A percentile compares a stretch with the other conserved stretches of the same genome.
These are phyloP conservation scores for Oryzias woworae DNA, from an alignment of 2,113 vertebrate genomes.

Conservation along the genomic window DNA sequence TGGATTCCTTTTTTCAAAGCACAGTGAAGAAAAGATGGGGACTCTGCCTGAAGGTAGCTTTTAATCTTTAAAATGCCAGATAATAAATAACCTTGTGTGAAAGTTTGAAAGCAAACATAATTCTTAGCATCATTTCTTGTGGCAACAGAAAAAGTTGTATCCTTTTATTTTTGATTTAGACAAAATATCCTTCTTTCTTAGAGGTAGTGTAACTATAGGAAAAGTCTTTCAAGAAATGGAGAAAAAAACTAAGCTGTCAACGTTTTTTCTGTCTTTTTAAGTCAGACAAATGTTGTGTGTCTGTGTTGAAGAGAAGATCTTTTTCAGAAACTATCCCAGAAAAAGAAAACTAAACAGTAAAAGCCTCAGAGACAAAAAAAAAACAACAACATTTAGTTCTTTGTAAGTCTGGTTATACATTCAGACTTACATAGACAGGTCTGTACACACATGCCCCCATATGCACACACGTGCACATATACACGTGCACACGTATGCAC, in stretches of 20 bases:
- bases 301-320: neutral
- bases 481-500: no score
- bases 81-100: neutral
- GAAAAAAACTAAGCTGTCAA: neutral
- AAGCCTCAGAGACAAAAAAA: neutral
- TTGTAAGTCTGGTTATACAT: neutral
- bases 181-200: neutral
- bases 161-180: neutral
- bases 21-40: neutral
- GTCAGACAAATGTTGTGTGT: neutral
- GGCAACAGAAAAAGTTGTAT: neutral
- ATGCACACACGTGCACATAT: no score
- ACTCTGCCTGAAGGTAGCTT: neutral
- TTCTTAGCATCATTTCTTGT: neutral
- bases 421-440: neutral
- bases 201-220: neutral
- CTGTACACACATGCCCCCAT: neutral
- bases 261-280: neutral
- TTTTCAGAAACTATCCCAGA: neutral
- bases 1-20: neutral
- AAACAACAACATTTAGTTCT: neutral
- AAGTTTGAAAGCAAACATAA: neutral
- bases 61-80: neutral
- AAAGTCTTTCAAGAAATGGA: neutral
- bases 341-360: neutral